Conservation (phyloP, 2,797 vertebrate genomes). For the Cyclura pinguis region DNA sequence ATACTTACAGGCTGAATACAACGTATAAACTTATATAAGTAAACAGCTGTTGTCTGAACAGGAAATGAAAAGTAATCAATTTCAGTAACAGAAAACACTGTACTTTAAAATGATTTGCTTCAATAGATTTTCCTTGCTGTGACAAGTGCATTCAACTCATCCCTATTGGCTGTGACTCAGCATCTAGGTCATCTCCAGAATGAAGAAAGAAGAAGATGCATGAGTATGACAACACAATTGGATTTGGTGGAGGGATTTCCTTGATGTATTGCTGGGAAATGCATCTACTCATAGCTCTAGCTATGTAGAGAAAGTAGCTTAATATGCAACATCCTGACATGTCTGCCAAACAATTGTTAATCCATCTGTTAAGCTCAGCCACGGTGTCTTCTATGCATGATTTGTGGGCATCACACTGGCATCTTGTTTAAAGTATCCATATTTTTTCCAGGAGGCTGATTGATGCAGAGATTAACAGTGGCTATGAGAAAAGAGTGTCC, state of each 20-base stretch:
- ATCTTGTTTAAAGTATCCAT: neutral
- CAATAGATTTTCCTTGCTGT: neutral
- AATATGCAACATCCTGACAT: neutral
- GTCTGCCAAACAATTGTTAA: neutral
- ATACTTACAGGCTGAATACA: neutral
- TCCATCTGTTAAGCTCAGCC: neutral
- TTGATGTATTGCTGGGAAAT: neutral
- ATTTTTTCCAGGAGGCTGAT: neutral
- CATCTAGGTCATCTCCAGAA: neutral
- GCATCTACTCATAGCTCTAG: neutral
- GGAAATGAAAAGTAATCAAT: constrained; percentile 10
- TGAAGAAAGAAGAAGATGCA: neutral
- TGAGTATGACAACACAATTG: neutral
- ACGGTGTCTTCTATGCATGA: neutral
- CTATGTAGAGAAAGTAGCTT: neutral
- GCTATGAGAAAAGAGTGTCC: neutral
- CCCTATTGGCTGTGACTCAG: neutral
- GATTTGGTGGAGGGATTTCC: neutral
- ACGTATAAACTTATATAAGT: neutral
- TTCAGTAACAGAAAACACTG: neutral
- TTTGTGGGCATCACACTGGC: neutral
- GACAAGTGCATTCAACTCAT: neutral
- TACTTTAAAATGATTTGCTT: neutral
- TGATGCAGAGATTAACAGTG: neutral
- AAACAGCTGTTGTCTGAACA: neutral